These are phyloP conservation scores for Macrosoma leucophasiata DNA, from an alignment of 2,888 invertebrate species.

Conservation along the genomic window DNA sequence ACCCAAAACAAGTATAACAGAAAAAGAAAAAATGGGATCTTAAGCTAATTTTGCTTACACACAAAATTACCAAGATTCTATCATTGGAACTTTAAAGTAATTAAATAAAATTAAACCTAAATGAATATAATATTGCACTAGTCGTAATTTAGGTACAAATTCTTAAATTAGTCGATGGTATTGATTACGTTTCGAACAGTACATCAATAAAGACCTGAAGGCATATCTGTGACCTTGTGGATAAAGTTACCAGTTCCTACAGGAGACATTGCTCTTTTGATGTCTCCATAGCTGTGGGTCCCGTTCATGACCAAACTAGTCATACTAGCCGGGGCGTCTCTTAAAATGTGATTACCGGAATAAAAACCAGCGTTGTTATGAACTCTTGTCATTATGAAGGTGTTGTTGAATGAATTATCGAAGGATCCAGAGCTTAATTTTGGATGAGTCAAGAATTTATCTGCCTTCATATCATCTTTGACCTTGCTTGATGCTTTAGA, in stretches of 20 bases:
- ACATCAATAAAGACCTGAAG: conserved; percentile 81
- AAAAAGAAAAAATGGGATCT: conserved; percentile 40
- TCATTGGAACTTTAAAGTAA: conserved; percentile 17
- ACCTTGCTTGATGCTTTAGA: conserved; percentile 43
- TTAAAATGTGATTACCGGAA: conserved; percentile 71
- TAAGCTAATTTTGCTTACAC: conserved; percentile 65
- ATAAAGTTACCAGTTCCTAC: conserved; percentile 52
- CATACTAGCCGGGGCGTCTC: conserved; percentile 67
- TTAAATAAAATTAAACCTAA: conserved; percentile 28
- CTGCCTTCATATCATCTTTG: conserved; percentile 43
- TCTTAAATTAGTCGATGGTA: conserved; percentile 72
- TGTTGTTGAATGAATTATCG: conserved; percentile 58
- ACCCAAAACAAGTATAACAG: conserved; percentile 8
- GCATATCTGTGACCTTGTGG: conserved; percentile 82
- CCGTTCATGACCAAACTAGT: conserved; percentile 63
- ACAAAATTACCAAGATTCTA: conserved; percentile 71
- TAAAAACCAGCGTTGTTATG: conserved; percentile 80
- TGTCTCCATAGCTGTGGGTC: conserved; percentile 61
- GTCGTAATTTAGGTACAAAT: conserved; percentile 54
- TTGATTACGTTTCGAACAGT: conserved; percentile 38
- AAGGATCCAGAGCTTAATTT: conserved; percentile 45
- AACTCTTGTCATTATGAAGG: conserved; percentile 78
- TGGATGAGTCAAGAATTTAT: conserved; percentile 18
- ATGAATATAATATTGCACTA: conserved; percentile 67
- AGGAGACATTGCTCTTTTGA: conserved; percentile 60